phyloP scores from a whole-genome alignment of 1,140 invertebrate genomes.

The Drosophila nigromelanica region DNA sequence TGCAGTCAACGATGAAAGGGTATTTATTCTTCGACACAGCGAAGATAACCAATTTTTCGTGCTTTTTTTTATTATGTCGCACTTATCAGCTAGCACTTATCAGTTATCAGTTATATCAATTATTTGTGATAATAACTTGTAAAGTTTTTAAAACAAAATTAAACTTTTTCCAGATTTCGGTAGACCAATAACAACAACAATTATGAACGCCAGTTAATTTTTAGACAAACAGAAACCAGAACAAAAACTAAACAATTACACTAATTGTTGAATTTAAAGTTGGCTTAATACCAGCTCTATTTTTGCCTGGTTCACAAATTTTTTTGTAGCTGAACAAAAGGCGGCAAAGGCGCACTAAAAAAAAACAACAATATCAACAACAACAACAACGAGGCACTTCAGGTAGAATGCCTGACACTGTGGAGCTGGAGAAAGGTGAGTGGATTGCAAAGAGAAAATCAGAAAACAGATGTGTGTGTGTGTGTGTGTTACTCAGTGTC shows the following conservation, averaged over 20 bases:
- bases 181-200: background rate
- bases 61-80: too few species aligned
- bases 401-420: conserved; percentile 32
- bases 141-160: conserved; percentile 1
- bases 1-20: too few species aligned
- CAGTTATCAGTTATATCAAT: too few species aligned
- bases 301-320: background rate
- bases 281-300: background rate
- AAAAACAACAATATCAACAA: background rate
- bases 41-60: too few species aligned
- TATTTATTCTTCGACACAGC: too few species aligned
- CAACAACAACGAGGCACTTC: background rate
- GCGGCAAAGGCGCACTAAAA: background rate
- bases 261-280: background rate
- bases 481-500: conserved; percentile 1
- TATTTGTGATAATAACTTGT: conserved; percentile 1
- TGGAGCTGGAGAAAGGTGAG: conserved; percentile 48
- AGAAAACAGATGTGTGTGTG: background rate
- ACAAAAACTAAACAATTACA: background rate
- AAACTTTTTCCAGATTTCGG: background rate
- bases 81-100: background rate
- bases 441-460: background rate
- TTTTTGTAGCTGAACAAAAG: background rate
- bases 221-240: background rate
- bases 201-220: background rate